Evolutionary conservation across 23 tunicate genomes (phyloP), one percentile per base, ranked within the genome.

Genomic region (Corella eumyota): DNA sequence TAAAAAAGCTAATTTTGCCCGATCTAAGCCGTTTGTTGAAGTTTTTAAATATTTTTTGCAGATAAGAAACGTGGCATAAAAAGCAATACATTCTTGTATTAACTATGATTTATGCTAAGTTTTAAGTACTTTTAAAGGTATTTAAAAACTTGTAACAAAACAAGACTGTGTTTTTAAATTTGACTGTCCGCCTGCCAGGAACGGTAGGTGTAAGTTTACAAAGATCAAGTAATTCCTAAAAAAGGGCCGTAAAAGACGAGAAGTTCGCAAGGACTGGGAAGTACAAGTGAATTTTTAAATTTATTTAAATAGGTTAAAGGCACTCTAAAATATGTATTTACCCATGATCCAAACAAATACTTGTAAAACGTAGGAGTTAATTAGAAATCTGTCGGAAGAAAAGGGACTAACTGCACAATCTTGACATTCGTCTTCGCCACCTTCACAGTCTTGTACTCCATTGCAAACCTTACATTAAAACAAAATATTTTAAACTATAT

Each of bases 401-500:
- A 73, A 73, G 1, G 79, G 64, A 73, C 79, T 73, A 6, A 0
- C 56, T 5, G 56, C 30, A 23, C 79, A 73, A 35, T 73, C 64
- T 0, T 62, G 69, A 51, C 79, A 73, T 73, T 73, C 79, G 62
- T 73, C 79, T 0, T 50, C 32, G 0, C 79, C 79, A 22, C 37
- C 31, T 34, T 33, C 44, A 37, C 79, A 73, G 30, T 73, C 71
- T 51, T 61, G 61, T 9, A 50, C 67, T 30, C 70, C 70, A 57
- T 73, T 51, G 40, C 79, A 73, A 24, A 73, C 79, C 79, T 73
- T 49, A 17, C 7, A 24, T 0, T 23, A 36, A 9, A 30, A 36
- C 60, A 71, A 55, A 58, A 17, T 7, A 7, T 6, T 59, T 7
- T 9, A 59, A 59, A 6, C 13, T 53, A 40, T 15, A 40, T 11